Evolutionary conservation across 2,888 invertebrate genomes (phyloP), one percentile per base, ranked within the genome.

Genomic region (Alcis repandata): DNA sequence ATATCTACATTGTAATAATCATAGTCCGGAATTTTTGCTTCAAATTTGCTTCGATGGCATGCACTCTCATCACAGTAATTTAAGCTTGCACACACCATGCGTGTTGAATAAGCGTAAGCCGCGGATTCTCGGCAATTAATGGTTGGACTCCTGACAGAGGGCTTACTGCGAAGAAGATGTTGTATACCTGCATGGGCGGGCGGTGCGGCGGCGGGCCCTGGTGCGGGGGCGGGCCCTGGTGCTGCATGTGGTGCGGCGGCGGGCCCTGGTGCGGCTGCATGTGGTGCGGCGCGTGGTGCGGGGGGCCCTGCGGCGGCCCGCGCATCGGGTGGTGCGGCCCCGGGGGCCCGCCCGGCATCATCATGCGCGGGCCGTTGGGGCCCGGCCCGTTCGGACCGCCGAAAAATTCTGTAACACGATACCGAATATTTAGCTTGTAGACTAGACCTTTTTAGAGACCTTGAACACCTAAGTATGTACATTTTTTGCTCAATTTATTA

Each of bases 161-260:
- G 27, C 6, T 27, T 4, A 27, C 6, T 27, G 2, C 27, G 27
- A 27, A 27, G 27, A n/a, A n/a, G n/a, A n/a, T 45, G 10, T 20
- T 36, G 9, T 13, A 2, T 73, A 91, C 92, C 86, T 91, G 93
- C 95, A 95, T 95, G 63, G 95, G 95, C 13, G 95, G 95, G 64
- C 95, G 92, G 72, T 95, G 94, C 13, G 92, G 92, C 58, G 94
- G 94, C 0, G 94, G 94, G 0, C 93, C 93, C 64, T 95, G 91
- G 78, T 94, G 93, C 72, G 94, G 95, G 56, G 95, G 94, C 48
- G 95, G 94, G 63, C 94, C 90, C 79, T 94, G 92, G 53, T 92
- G 92, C 62, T 79, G 86, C 84, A 88, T 75, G 67, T 88, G 89
- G 56, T 89, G 89, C 68, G 92, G 90, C 43, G 91, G 90, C 4